Base-by-base conservation (phyloP, 2,113 vertebrate genomes). In the Eulacestoma nigropectus region DNA sequence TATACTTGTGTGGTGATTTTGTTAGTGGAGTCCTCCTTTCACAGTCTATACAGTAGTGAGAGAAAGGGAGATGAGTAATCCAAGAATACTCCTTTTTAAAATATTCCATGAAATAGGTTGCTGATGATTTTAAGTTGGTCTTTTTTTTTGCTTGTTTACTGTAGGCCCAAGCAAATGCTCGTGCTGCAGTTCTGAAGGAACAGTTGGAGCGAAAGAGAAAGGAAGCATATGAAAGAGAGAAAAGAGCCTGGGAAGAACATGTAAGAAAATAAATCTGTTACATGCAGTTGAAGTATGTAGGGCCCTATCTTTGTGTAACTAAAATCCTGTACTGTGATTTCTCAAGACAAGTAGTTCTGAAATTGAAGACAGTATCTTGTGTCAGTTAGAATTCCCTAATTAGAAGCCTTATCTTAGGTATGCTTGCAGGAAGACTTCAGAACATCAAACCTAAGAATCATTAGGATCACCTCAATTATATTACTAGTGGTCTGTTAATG, bases 241-340 rank as follows among this genome's bases (percentile, higher is more conserved):
- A 98, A 96, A 99, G 83, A 97, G 98, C 98, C 26, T 99, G 99
- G 99, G 99, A 99, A 96, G 99, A 99, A 20, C 99, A 99, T 69
- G 99, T 99, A 98, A 98, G 99, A 80, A 96, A 91, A 70, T 37
- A 27, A 78, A 92, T 44, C 20, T 93, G n/a, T 91, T 76, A 37
- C 5, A 9, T 1, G 1, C 41, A 84, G 52, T 53, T 1, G 0
- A 41, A 72, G 6, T 47, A 39, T 44, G 6, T 65, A 74, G 59
- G 47, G 44, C 30, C 1, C 0, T 57, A 23, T 85, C 26, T 87
- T 76, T 35, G 21, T 59, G 2, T 67, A 79, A 83, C 39, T 78
- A 29, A 94, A 93, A 80, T 73, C 7, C 32, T 42, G 5, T 29
- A 27, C 5, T 68, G 62, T 75, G 39, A 20, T 62, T 89, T 89